Base-by-base conservation (phyloP, 64 coral and sea anemone genomes). In the Stylophora pistillata region DNA sequence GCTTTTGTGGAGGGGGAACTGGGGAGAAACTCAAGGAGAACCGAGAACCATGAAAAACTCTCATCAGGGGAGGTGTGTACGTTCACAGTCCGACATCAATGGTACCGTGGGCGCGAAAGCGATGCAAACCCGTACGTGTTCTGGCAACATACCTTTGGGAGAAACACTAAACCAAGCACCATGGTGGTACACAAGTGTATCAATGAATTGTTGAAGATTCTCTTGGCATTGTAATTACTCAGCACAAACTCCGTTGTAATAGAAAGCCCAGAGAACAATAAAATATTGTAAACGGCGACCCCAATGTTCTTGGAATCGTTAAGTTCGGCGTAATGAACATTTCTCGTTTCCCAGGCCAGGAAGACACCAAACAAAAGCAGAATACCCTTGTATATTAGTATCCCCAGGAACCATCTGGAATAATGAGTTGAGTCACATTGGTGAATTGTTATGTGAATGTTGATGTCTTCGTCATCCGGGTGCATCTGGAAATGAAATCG, bases 291-390 rank as follows among this genome's bases (percentile, higher is more conserved):
- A 0, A 94, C 88, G 4, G 93, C 89, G 52, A 94, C 78, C 23
- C 76, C 93, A 54, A 94, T 94, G 31, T 87, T 89, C 61, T 69
- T 73, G 14, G 93, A 94, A 79, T 94, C 93, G 21, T 94, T 94
- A 2, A 94, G 82, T 66, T 84, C 93, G 5, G 72, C 59, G 55
- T 86, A 90, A 30, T 73, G 85, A 13, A 94, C 93, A 69, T 94
- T 94, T 26, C 88, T 83, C 5, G 93, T 94, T 90, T 94, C 93
- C 93, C 93, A 94, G 21, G 93, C 88, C 5, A 94, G 82, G 55
- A 94, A 94, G 34, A 76, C 93, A 11, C 93, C 93, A 80, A 94
- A 94, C 10, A 94, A 55, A 10, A 94, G 93, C 52, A 94, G 34
- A 10, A 91, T 41, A 14, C 93, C 93, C 90, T 66, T 74, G 57